phyloP scores from a whole-genome alignment of 2,797 vertebrate species.

The Mus caroli region DNA sequence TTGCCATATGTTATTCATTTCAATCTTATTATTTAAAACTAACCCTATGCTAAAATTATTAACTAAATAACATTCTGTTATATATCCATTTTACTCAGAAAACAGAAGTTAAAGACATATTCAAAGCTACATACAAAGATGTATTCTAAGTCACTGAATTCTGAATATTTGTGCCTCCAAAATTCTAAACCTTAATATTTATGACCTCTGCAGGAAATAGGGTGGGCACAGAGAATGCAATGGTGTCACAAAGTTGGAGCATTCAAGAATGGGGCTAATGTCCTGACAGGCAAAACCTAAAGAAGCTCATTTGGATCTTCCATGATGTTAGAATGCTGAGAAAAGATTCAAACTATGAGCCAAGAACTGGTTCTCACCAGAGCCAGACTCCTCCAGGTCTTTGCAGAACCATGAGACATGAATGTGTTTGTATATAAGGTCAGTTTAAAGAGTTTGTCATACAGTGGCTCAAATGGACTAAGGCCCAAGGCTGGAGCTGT shows the following conservation, averaged over 20 bases:
- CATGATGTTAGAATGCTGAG: no score
- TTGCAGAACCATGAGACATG: background rate
- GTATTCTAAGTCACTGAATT: background rate
- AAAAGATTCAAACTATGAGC: background rate
- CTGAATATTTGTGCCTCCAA: background rate
- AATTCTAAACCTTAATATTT: background rate
- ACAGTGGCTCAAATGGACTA: background rate
- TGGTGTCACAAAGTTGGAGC: background rate
- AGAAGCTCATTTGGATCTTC: background rate
- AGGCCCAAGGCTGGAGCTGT: background rate
- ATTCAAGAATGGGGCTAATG: background rate
- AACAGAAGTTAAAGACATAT: background rate
- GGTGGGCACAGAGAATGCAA: background rate
- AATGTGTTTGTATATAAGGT: background rate
- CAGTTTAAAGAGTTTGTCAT: background rate
- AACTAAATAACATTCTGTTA: slow-evolving; percentile 5
- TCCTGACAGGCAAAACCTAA: background rate
- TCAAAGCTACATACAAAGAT: background rate
- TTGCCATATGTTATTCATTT: background rate
- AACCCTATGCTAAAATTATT: background rate
- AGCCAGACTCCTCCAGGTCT: background rate
- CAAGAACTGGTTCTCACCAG: background rate
- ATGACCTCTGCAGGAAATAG: background rate
- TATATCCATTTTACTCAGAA: background rate
- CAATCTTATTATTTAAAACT: slow-evolving; percentile 12